Evolutionary conservation across 2,888 invertebrate species (phyloP).

Genomic region (Teleiodes luculella): DNA sequence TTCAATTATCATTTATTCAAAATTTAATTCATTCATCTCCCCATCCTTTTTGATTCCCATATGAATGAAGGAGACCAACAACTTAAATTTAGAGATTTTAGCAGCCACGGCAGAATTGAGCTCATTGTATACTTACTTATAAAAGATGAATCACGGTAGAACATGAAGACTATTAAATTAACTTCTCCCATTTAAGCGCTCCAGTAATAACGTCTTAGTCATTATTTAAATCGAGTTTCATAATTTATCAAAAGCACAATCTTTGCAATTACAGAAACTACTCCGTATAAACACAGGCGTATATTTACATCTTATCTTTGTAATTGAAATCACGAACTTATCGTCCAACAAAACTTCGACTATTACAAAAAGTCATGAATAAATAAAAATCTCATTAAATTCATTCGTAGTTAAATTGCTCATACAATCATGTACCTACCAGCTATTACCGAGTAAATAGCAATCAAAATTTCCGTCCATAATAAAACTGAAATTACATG

Average conservation of each 20-base stretch:
- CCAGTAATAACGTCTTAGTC: conserved; percentile 11
- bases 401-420: conserved; percentile 34
- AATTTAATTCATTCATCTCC: too few relatives aligned
- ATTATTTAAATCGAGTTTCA: conserved; percentile 20
- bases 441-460: conserved; percentile 33
- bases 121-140: too few relatives aligned
- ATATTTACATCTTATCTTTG: conserved; percentile 52
- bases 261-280: conserved; percentile 37
- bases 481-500: conserved; percentile 55
- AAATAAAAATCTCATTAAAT: conserved; percentile 61
- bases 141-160: background rate
- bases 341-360: conserved; percentile 32
- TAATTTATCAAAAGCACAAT: conserved; percentile 32
- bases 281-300: conserved; percentile 27
- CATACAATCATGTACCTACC: conserved; percentile 35
- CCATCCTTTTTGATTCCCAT: too few relatives aligned
- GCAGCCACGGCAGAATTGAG: too few relatives aligned
- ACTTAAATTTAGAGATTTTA: too few relatives aligned
- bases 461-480: conserved; percentile 48
- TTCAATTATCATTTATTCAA: too few relatives aligned
- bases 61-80: too few relatives aligned
- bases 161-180: background rate
- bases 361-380: conserved; percentile 53
- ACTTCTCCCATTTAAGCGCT: conserved; percentile 6
- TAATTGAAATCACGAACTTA: conserved; percentile 69